A percentile compares a stretch with the other conserved stretches of the same genome.
phyloP scores from a whole-genome alignment of 2,888 invertebrate species.

The Ditula angustiorana region DNA sequence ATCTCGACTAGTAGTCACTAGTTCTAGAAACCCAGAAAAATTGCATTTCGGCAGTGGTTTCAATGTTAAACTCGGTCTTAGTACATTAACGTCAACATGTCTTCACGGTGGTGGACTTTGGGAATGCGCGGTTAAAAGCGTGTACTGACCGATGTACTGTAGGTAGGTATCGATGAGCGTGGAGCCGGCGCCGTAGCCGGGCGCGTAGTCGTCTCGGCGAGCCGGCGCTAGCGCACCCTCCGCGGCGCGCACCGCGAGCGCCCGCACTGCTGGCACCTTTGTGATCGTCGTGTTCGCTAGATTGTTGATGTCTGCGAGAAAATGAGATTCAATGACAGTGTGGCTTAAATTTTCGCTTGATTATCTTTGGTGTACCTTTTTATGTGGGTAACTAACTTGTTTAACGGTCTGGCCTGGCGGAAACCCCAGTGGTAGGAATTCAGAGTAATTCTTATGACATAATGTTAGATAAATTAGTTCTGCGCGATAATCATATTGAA shows the following conservation, averaged over 20 bases:
- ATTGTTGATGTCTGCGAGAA: conserved; percentile 75
- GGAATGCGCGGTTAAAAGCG: background rate
- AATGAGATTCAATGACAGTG: background rate
- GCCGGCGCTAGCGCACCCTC: conserved; percentile 88
- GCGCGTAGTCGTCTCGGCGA: conserved; percentile 89
- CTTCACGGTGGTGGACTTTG: background rate
- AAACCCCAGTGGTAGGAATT: too few relatives aligned
- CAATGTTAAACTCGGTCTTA: too few relatives aligned
- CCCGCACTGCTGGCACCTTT: conserved; percentile 87
- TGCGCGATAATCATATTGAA: too few relatives aligned
- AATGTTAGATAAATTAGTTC: too few relatives aligned
- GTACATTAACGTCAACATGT: background rate
- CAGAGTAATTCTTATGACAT: too few relatives aligned
- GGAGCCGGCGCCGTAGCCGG: conserved; percentile 89
- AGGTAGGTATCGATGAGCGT: conserved; percentile 94
- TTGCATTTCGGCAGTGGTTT: too few relatives aligned
- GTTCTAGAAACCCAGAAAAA: too few relatives aligned
- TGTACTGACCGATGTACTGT: conserved; percentile 89
- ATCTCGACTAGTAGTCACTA: too few relatives aligned
- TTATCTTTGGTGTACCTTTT: background rate
- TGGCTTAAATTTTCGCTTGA: background rate
- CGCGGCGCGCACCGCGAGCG: conserved; percentile 88
- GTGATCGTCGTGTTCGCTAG: conserved; percentile 88
- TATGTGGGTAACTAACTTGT: too few relatives aligned
- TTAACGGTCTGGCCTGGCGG: too few relatives aligned